A percentile compares a stretch with the other conserved stretches of the same genome.
Conservation (phyloP, 2,113 vertebrate genomes). For the Mastomys coucha region DNA sequence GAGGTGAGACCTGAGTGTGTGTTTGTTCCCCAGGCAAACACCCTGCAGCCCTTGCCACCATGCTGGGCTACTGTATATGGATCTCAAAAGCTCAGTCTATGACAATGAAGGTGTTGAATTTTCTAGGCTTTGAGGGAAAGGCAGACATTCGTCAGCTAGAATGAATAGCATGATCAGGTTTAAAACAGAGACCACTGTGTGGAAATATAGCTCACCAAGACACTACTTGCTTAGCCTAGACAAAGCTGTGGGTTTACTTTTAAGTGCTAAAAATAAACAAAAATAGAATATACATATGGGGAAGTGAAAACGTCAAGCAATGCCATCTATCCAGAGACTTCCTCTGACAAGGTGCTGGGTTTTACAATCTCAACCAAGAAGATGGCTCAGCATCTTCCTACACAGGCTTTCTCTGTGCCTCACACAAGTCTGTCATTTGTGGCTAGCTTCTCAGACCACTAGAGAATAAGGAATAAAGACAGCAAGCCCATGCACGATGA, state of each 20-base stretch:
- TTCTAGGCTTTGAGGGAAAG: background rate
- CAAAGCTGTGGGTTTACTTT: background rate
- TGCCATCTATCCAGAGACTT: background rate
- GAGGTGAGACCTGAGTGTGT: background rate
- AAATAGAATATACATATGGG: background rate
- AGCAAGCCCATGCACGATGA: background rate
- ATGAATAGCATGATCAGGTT: background rate
- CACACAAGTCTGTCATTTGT: background rate
- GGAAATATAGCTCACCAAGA: background rate
- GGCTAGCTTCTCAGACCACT: background rate
- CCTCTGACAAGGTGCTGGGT: background rate
- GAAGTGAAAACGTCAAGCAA: background rate
- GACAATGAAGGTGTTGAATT: background rate
- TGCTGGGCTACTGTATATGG: rapidly evolving
- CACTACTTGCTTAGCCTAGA: background rate
- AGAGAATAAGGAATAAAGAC: background rate
- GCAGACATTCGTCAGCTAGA: background rate
- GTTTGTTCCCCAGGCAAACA: background rate
- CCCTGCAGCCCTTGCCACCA: rapidly evolving
- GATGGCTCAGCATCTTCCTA: background rate
- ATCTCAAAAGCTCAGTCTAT: background rate
- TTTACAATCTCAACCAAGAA: background rate
- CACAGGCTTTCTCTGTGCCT: background rate
- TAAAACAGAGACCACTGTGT: background rate
- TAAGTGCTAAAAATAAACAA: background rate